Percentiles rank a stretch among this genome's conserved stretches.
Conservation (phyloP, 2,113 vertebrate genomes). For the Sorex araneus region DNA sequence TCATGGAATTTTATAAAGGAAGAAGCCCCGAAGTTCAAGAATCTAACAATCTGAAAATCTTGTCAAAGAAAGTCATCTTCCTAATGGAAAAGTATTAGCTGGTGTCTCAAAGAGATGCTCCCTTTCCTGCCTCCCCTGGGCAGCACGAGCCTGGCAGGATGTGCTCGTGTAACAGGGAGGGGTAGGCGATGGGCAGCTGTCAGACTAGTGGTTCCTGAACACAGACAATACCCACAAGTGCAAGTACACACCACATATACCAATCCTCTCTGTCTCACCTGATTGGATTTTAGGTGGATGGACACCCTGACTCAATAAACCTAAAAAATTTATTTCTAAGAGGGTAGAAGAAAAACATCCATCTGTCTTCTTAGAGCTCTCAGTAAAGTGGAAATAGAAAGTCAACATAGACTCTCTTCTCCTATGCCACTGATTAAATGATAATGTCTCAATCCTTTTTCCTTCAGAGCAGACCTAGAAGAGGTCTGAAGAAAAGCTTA, state of each 20-base stretch:
- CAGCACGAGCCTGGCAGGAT: not conserved
- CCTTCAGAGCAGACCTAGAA: not conserved
- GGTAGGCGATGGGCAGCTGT: not conserved
- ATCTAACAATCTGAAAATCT: constrained; percentile 33
- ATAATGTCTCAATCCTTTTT: not conserved
- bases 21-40: constrained; percentile 28
- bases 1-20: constrained; percentile 42
- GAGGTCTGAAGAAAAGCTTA: not conserved
- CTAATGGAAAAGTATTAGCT: not conserved
- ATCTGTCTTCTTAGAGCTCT: not conserved
- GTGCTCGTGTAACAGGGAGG: not conserved
- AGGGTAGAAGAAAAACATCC: not conserved
- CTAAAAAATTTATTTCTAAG: not conserved
- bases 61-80: constrained; percentile 34
- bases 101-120: not conserved
- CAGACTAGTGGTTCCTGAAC: not conserved
- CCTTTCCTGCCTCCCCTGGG: not conserved
- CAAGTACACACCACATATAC: fast-evolving
- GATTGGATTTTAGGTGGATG: not conserved
- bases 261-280: not conserved
- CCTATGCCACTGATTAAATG: not conserved
- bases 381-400: constrained; percentile 24
- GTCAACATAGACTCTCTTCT: not conserved
- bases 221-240: not conserved
- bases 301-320: not conserved